Base-by-base conservation (phyloP, 2,888 invertebrate genomes). In the Melinopterus prodromus region DNA sequence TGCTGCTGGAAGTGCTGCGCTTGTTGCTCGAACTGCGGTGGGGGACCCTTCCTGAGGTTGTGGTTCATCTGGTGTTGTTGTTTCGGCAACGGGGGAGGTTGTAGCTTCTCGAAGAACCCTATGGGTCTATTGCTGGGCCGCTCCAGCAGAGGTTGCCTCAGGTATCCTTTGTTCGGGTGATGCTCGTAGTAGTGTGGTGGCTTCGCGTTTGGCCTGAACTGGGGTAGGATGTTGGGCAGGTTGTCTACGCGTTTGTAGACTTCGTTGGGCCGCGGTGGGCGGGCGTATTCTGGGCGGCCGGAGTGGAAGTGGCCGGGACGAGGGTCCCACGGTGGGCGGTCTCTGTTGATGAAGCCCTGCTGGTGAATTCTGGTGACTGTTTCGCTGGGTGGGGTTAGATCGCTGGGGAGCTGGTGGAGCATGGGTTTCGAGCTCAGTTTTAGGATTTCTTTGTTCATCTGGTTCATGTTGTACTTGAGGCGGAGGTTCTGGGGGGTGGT, bases 191-290 rank as follows among this genome's bases (percentile, higher is more conserved):
- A 80, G 81, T 90, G 89, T 76, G 77, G 79, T 7, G 78, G 76
- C 84, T 93, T 92, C 1, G 92, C 92, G 84, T 93, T 94, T 0
- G 94, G 94, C 53, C 94, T 90, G 84, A 94, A 94, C 84, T 94
- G 94, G 0, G 94, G 94, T 35, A 94, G 86, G 84, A 94, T 94
- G 84, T 94, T 94, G 0, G 94, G 94, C 71, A 93, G 85, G 79
- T 85, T 87, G 82, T 89, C 89, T 35, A 89, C 88, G 37, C 89
- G 84, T 84, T 90, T 89, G 81, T 87, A 89, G 4, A 88, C 86
- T n/a, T 88, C 84, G 74, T 87, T 86, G 16, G 86, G 87, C 38
- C 89, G 84, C 69, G 89, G 89, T 6, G 90, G 90, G 16, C 89
- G 82, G 1, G 86, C 87, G 81, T 89, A 89, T 84, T 90, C 89